Evolutionary conservation across 2,113 vertebrate genomes (phyloP), one percentile per base, ranked within the genome.

Genomic region (Oncorhynchus gorbuscha): DNA sequence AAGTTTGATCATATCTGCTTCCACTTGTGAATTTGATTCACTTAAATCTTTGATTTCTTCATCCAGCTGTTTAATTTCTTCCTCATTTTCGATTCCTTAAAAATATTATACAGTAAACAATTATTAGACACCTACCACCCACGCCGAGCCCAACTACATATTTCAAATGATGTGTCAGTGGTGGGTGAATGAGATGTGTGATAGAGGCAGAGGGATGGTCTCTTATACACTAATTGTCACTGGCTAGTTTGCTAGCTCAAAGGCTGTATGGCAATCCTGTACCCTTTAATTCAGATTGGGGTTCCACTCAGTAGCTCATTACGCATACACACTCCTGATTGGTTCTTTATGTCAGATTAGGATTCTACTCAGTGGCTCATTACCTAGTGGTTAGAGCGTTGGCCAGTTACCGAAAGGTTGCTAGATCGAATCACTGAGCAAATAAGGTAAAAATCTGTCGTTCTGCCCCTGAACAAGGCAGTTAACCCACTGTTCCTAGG

Each of bases 1-100:
- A 83, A 99, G 97, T 91, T 97, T 99, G 89, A 99, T 98, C 98
- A 99, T 99, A 85, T 99, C 97, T 18, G 97, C 95, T 90, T 99
- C 98, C 95, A 99, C 97, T 87, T 98, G 96, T 74, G 97, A 98
- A 94, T 98, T 99, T 72, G 97, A 96, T 91, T 99, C 97, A 89
- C 94, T 97, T 90, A 99, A 94, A 91, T 99, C 97, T 93, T 99
- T 98, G 93, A 99, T 99, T 91, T 99, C 98, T 87, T 98, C 97
- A 83, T 99, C 97, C 91, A 99, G 93, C 92, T 99, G 97, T 90
- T 97, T 99, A 91, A 99, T 97, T 80, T 99, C 98, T 81, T 98
- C 97, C 59, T 99, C 98, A 1, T 97, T 97, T 83, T 99, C 97
- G 89, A 99, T 95, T 76, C 97, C 98, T 99, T 64, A 24, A 28